phyloP scores from a whole-genome alignment of 1,140 invertebrate species.

The Drosophila bocqueti region DNA sequence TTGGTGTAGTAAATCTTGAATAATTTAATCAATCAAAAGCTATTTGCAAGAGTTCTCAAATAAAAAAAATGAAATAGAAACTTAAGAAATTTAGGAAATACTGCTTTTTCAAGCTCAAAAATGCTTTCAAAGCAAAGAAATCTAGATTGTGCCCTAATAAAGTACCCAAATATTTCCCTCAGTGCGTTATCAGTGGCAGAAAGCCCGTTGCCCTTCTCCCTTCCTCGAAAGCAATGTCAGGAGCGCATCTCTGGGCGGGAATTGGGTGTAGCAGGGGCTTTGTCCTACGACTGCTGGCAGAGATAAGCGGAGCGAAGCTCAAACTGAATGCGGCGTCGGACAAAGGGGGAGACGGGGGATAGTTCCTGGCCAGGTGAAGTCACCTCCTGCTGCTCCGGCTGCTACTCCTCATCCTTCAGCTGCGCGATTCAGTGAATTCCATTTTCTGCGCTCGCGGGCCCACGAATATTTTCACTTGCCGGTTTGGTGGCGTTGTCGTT shows the following conservation, averaged over 20 bases:
- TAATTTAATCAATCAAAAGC: no score
- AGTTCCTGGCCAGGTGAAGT: slow-evolving; percentile 52
- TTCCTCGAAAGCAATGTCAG: slow-evolving; percentile 1
- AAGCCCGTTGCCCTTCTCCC: background rate
- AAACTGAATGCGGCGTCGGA: slow-evolving; percentile 52
- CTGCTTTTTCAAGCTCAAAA: no score
- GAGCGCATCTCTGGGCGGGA: slow-evolving; percentile 49
- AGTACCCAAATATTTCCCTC: background rate
- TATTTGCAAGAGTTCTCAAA: no score
- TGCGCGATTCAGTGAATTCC: slow-evolving; percentile 56
- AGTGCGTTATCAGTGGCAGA: slow-evolving; percentile 20
- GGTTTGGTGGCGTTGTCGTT: slow-evolving; percentile 60
- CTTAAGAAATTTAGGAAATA: no score
- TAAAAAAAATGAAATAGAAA: no score
- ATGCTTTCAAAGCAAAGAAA: background rate
- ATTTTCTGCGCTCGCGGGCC: slow-evolving; percentile 73
- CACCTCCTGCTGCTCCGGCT: slow-evolving; percentile 3
- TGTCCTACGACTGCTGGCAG: slow-evolving; percentile 62
- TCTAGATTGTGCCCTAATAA: accelerated
- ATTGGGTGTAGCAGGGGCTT: slow-evolving; percentile 35
- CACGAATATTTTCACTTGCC: slow-evolving; percentile 75
- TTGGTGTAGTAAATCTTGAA: no score
- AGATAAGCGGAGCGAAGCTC: slow-evolving; percentile 63
- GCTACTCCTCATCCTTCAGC: slow-evolving; percentile 8
- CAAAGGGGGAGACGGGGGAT: slow-evolving; percentile 15